Conservation (phyloP, 2,888 invertebrate genomes). For the Gymnosoma rotundatum region DNA sequence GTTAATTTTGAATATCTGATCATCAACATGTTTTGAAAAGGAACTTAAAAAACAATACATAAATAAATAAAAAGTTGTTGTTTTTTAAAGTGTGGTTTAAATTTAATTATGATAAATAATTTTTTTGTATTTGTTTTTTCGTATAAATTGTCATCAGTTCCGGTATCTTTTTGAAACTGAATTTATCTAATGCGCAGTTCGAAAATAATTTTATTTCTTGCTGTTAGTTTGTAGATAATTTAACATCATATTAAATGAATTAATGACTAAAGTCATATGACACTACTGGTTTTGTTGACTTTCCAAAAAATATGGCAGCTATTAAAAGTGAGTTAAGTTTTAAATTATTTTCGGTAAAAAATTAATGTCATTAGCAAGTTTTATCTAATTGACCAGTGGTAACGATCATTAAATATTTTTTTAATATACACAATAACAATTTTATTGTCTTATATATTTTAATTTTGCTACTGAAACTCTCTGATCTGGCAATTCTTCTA, state of each 20-base stretch:
- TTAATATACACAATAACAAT: too few relatives aligned
- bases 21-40: conserved; percentile 18
- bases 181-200: conserved; percentile 49
- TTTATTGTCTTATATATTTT: too few relatives aligned
- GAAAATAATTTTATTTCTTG: not conserved
- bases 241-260: not conserved
- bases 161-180: conserved; percentile 34
- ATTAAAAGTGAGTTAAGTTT: not conserved
- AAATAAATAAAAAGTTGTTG: conserved; percentile 6
- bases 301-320: not conserved
- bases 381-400: too few relatives aligned
- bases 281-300: not conserved
- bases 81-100: conserved; percentile 24
- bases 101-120: conserved; percentile 19
- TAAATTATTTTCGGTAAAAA: too few relatives aligned
- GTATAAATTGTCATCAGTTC: conserved; percentile 51
- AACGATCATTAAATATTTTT: too few relatives aligned
- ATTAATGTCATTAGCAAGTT: too few relatives aligned
- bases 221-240: conserved; percentile 22
- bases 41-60: conserved; percentile 7
- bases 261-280: not conserved
- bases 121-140: conserved; percentile 5
- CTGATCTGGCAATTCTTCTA: too few relatives aligned
- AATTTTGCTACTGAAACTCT: too few relatives aligned
- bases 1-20: conserved; percentile 10